Evolutionary conservation across 1,140 invertebrate species (phyloP).

Genomic region (Leptinotarsa texana): DNA sequence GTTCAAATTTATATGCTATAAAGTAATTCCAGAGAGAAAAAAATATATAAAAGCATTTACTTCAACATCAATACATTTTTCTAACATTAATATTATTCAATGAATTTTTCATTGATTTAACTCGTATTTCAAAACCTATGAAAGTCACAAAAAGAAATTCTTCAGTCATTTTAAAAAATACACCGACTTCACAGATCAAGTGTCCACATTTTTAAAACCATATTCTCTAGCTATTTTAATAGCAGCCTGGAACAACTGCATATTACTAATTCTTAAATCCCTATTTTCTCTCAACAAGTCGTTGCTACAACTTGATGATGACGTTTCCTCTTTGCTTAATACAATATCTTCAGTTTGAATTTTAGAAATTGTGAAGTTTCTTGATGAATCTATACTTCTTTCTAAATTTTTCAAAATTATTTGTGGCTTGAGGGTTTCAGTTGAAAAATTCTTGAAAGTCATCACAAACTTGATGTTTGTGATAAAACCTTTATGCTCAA

Average conservation of each 20-base stretch:
- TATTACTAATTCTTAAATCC: slow-evolving; percentile 40
- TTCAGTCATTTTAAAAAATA: too few species aligned
- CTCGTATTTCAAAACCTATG: too few species aligned
- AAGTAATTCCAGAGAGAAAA: too few species aligned
- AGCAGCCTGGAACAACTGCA: slow-evolving; percentile 42
- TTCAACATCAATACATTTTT: too few species aligned
- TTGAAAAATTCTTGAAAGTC: slow-evolving; percentile 43
- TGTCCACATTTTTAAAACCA: not conserved
- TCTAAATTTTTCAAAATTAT: slow-evolving; percentile 44
- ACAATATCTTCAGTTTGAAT: slow-evolving; percentile 42
- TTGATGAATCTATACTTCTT: slow-evolving; percentile 36
- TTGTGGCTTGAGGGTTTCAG: slow-evolving; percentile 42
- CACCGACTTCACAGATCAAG: not conserved
- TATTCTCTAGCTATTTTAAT: not conserved
- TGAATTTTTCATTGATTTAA: too few species aligned
- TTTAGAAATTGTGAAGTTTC: slow-evolving; percentile 35
- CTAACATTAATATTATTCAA: too few species aligned
- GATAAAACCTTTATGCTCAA: slow-evolving; percentile 73
- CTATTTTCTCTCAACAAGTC: slow-evolving; percentile 40
- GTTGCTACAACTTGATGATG: slow-evolving; percentile 24
- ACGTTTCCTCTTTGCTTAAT: slow-evolving; percentile 40
- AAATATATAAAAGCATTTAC: too few species aligned
- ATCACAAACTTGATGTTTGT: slow-evolving; percentile 62
- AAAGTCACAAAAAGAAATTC: too few species aligned
- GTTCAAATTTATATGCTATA: too few species aligned